Conservation (phyloP, 2,888 invertebrate species). For the Xestia xanthographa region DNA sequence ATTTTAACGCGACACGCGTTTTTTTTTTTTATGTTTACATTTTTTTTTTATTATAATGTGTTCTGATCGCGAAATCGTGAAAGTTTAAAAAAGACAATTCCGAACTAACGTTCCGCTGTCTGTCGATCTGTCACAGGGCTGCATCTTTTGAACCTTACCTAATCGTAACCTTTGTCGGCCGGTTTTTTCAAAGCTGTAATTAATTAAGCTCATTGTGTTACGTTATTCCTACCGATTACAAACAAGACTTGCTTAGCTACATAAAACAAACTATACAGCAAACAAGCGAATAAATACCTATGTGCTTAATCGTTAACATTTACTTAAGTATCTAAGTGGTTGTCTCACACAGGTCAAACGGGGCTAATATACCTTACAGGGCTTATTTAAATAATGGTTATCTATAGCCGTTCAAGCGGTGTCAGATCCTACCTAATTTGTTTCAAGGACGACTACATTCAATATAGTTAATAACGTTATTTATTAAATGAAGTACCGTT, state of each 20-base stretch:
- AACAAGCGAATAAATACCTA: neutral
- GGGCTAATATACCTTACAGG: neutral
- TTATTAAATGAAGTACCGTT: constrained; percentile 1
- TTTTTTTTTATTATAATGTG: too few species aligned
- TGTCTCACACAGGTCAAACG: neutral
- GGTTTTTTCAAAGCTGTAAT: neutral
- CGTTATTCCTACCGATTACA: too few species aligned
- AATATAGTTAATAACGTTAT: neutral
- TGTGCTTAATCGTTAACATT: constrained; percentile 24
- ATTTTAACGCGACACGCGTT: too few species aligned
- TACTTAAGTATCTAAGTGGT: neutral
- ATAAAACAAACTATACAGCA: neutral
- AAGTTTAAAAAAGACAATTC: too few species aligned
- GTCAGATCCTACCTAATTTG: constrained; percentile 8
- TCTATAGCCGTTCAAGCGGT: neutral
- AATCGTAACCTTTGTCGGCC: neutral
- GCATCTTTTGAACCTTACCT: neutral
- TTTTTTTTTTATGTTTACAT: too few species aligned
- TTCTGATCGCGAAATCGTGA: too few species aligned
- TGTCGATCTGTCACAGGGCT: neutral
- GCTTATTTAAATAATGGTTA: constrained; percentile 34
- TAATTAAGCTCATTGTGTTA: neutral
- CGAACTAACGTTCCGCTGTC: neutral
- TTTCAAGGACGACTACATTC: constrained; percentile 33
- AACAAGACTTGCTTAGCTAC: too few species aligned